Percentiles rank a stretch among this genome's conserved stretches.
phyloP scores from a whole-genome alignment of 1,140 invertebrate genomes.

The Pachyrhynchus sulphureomaculatus region DNA sequence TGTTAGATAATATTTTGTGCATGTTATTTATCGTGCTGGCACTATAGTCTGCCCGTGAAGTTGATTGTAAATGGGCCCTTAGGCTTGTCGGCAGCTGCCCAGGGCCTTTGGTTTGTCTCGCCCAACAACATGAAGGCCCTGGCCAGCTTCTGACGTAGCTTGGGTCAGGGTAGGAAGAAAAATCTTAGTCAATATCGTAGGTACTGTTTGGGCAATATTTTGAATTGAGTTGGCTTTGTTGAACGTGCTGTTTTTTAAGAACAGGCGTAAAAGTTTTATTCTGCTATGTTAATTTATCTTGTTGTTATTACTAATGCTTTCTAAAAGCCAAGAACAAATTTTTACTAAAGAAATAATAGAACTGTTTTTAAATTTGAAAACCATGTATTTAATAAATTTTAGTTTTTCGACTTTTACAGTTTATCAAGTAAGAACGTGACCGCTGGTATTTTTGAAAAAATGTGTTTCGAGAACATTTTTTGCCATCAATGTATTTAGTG shows the following conservation, averaged over 20 bases:
- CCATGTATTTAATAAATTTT: too few species aligned
- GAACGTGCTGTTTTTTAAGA: not conserved
- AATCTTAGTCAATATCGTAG: not conserved
- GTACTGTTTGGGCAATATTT: not conserved
- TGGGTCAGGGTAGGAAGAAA: constrained; percentile 32
- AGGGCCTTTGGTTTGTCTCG: constrained; percentile 51
- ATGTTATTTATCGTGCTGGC: constrained; percentile 20
- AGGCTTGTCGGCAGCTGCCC: constrained; percentile 48
- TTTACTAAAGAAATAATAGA: too few species aligned
- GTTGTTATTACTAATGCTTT: too few species aligned
- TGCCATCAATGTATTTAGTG: too few species aligned
- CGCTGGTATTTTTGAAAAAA: too few species aligned
- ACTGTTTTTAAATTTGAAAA: too few species aligned
- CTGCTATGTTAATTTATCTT: too few species aligned
- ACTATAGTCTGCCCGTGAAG: constrained; percentile 23
- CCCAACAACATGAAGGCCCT: constrained; percentile 49
- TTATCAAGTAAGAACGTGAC: too few species aligned
- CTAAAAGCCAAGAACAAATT: too few species aligned
- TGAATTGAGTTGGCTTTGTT: not conserved
- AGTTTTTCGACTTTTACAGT: too few species aligned
- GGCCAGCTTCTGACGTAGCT: constrained; percentile 40
- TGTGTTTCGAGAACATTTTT: too few species aligned
- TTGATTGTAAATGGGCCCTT: constrained; percentile 41
- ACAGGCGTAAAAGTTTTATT: too few species aligned
- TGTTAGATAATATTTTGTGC: constrained; percentile 6